phyloP scores from a whole-genome alignment of 2,113 vertebrate species.

The Protobothrops flavoviridis region DNA sequence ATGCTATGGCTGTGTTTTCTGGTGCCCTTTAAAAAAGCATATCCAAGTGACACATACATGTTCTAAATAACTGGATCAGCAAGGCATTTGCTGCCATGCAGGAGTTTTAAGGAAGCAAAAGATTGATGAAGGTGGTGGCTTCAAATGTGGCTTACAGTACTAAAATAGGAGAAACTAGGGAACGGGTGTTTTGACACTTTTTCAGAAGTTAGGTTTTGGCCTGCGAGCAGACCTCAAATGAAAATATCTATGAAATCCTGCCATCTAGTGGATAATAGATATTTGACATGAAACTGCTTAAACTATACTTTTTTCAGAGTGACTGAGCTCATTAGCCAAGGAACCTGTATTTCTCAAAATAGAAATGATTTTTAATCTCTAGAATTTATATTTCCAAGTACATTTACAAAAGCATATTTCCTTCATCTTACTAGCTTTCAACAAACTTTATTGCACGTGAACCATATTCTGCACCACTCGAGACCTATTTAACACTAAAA shows the following conservation, averaged over 20 bases:
- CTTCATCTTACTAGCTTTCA: not conserved
- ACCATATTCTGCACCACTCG: not conserved
- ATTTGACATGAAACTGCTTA: not conserved
- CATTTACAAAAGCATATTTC: not conserved
- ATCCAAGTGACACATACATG: not conserved
- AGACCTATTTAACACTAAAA: not conserved
- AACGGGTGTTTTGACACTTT: not conserved
- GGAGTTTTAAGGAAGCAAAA: not conserved
- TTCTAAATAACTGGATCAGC: not conserved
- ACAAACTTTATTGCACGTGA: not conserved
- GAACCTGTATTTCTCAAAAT: not conserved
- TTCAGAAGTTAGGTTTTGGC: not conserved
- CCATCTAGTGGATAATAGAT: slow-evolving; percentile 42
- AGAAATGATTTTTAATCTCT: not conserved
- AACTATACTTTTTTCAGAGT: not conserved
- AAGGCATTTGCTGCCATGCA: not conserved
- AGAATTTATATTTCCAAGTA: not conserved
- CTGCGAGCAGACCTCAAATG: not conserved
- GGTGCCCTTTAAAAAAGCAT: not conserved
- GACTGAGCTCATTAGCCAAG: not conserved
- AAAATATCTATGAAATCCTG: not conserved
- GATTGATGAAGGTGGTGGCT: not conserved
- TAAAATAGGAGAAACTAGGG: not conserved
- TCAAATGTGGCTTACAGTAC: not conserved
- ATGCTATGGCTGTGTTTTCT: too few relatives aligned